phyloP scores from a whole-genome alignment of 2,888 invertebrate genomes.

The Drosophila putrida region DNA sequence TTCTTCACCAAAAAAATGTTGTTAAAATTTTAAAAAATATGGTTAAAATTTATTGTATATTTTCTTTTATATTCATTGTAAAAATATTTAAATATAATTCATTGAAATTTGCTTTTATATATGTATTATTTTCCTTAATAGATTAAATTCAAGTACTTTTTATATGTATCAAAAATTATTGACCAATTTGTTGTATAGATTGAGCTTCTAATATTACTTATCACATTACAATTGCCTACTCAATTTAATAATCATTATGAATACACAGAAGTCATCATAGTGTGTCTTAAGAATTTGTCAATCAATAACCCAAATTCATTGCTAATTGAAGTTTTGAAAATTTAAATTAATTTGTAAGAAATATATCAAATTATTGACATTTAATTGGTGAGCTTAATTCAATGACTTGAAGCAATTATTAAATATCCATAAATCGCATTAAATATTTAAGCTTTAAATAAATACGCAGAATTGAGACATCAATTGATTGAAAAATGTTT shows the following conservation, averaged over 20 bases:
- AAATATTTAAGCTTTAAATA: neutral
- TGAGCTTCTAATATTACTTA: neutral
- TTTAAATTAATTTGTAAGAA: neutral
- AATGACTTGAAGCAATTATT: neutral
- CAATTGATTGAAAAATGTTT: neutral
- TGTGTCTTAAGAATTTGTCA: neutral
- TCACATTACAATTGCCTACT: neutral
- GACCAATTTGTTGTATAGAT: no score
- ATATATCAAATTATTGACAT: slow-evolving; percentile 2
- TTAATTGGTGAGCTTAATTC: neutral
- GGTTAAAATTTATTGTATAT: no score
- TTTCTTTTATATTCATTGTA: no score
- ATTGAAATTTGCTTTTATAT: no score
- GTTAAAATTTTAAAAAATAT: no score
- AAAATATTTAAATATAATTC: no score
- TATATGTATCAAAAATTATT: no score
- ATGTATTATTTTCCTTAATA: no score
- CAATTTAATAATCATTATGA: neutral
- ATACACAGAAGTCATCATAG: neutral
- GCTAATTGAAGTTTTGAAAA: neutral
- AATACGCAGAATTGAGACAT: neutral
- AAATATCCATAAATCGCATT: neutral
- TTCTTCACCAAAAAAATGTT: no score
- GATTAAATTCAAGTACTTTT: no score
- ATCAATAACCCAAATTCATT: neutral